Evolutionary conservation across 2,888 invertebrate species (phyloP).

Genomic region (Cheiracanthium punctorium): DNA sequence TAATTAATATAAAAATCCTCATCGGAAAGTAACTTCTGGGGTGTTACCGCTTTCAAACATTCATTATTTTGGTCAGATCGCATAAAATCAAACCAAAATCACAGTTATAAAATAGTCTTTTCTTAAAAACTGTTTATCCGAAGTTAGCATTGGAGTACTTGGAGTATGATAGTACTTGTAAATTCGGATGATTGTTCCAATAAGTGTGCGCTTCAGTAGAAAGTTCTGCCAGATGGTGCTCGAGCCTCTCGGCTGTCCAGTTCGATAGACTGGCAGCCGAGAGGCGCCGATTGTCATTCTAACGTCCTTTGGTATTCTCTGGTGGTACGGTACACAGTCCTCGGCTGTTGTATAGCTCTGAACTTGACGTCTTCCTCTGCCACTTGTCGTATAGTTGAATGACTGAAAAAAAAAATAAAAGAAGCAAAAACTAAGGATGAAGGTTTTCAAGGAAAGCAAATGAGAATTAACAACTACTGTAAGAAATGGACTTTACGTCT

Average conservation of each 20-base stretch:
- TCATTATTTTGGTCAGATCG: no score
- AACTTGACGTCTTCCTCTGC: slow-evolving; percentile 55
- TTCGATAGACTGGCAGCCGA: slow-evolving; percentile 7
- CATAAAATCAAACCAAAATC: no score
- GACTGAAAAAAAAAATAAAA: slow-evolving; percentile 26
- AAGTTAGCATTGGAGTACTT: no score
- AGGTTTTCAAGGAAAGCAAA: no score
- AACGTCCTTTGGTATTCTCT: slow-evolving; percentile 29
- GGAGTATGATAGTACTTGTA: no score
- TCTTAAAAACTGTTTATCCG: no score
- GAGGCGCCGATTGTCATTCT: slow-evolving; percentile 36
- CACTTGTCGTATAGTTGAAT: slow-evolving; percentile 62
- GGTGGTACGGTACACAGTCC: slow-evolving; percentile 26
- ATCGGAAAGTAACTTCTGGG: no score
- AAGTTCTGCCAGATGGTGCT: not conserved
- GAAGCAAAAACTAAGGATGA: not conserved
- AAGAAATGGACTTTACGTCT: no score
- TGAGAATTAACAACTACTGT: no score
- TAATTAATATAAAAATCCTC: no score
- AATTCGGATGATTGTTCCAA: not conserved
- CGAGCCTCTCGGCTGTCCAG: slow-evolving; percentile 23
- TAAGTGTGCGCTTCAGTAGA: not conserved
- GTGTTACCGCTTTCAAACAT: no score
- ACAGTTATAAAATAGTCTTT: no score
- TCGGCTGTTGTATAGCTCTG: slow-evolving; percentile 4